Base-by-base conservation (phyloP, 2,888 invertebrate genomes). In the Cephus pulcher region DNA sequence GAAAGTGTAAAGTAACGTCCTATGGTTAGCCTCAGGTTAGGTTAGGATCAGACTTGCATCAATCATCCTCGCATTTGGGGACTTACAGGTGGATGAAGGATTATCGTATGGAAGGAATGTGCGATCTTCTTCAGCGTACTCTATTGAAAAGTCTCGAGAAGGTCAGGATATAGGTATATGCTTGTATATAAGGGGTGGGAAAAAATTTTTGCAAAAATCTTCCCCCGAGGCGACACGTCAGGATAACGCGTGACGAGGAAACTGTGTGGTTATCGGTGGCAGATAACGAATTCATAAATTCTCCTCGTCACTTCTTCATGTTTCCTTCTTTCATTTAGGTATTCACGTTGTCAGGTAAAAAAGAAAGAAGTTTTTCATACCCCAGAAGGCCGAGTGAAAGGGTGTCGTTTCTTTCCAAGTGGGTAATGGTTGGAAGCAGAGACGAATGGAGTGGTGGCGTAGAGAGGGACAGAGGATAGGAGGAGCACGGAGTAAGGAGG, bases 351-450 rank as follows among this genome's bases (percentile, higher is more conserved):
- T 9, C 23, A 2, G 56, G 56, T 0, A 56, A 56, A 37, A 37
- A 12, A 11, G 3, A 80, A 81, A 81, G 81, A 82, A 79, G 83
- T 80, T 79, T 80, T 83, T 80, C 79, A 77, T 78, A 80, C 75
- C 56, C 73, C 34, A 23, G 35, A 15, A 74, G 71, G 9, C 12
- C 71, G 11, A 34, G 30, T 2, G 37, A 71, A 23, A 71, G 34
- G 11, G 23, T 71, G 15, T 56, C 56, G 23, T 1, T 56, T 56
- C 56, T 56, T 9, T 2, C 56, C 6, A 56, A 23, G 56, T 56
- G 56, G 56, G 56, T 23, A 56, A 56, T 9, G 23, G 2, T 9
- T 56, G 23, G 23, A 9, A 56, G 23, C 23, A 56, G 9, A 56
- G 56, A 23, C 56, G 56, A 56, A 56, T 23, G 56, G 9, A 9